phyloP scores from a whole-genome alignment of 2,797 vertebrate genomes.

The Odontamblyopus lacepedii region DNA sequence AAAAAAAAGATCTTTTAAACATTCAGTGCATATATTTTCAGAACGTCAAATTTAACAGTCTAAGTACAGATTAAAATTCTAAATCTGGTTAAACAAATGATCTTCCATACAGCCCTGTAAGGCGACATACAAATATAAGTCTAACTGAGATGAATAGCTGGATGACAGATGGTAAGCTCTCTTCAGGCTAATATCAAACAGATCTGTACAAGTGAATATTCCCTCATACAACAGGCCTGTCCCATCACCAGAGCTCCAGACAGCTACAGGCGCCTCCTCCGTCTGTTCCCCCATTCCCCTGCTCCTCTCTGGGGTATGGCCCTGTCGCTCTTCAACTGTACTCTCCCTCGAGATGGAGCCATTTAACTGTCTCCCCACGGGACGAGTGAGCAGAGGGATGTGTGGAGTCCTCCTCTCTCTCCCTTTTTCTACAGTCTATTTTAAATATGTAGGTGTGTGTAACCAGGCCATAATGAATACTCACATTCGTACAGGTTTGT shows the following conservation, averaged over 20 bases:
- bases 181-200: not conserved
- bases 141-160: no score
- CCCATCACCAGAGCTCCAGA: not conserved
- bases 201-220: constrained; percentile 32
- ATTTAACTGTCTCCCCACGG: constrained; percentile 52
- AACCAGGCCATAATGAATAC: no score
- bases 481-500: no score
- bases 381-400: constrained; percentile 24
- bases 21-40: no score
- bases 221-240: constrained; percentile 45
- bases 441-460: no score
- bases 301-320: constrained; percentile 38
- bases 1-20: not conserved
- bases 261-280: constrained; percentile 40
- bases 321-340: constrained; percentile 21
- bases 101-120: not conserved
- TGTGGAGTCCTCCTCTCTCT: constrained; percentile 19
- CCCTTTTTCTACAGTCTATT: not conserved
- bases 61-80: no score
- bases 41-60: no score
- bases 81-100: no score
- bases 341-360: constrained; percentile 37
- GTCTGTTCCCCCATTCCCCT: constrained; percentile 42
- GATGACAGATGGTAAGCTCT: not conserved
- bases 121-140: no score